A percentile compares a stretch with the other conserved stretches of the same genome.
Conservation (phyloP, 2,797 vertebrate genomes). For the Gila robusta region DNA sequence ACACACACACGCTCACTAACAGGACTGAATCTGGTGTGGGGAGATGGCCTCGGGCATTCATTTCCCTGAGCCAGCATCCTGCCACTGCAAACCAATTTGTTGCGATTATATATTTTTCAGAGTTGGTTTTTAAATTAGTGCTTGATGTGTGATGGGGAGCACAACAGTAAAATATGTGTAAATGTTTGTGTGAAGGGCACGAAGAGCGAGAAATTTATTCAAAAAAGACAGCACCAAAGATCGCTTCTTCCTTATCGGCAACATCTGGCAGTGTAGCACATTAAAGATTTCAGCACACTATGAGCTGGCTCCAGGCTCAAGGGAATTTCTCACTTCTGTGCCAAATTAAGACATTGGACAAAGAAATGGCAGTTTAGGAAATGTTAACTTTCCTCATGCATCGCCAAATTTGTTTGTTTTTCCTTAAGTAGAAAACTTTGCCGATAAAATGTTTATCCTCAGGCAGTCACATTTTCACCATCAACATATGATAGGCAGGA, state of each 20-base stretch:
- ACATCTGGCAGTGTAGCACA: conserved; percentile 72
- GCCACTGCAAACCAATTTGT: conserved; percentile 63
- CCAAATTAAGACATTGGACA: conserved; percentile 40
- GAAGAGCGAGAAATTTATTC: conserved; percentile 65
- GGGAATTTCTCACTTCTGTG: conserved; percentile 53
- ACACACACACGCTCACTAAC: conserved; percentile 25
- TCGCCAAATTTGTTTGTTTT: conserved; percentile 27
- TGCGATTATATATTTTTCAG: conserved; percentile 13
- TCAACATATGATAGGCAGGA: conserved; percentile 27
- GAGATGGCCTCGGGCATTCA: conserved; percentile 68
- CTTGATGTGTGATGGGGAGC: conserved; percentile 23
- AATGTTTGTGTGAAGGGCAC: conserved; percentile 64
- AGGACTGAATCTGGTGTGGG: conserved; percentile 63
- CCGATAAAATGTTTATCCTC: background rate
- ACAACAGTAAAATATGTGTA: conserved; percentile 15
- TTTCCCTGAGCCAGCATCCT: conserved; percentile 74
- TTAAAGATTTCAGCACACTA: conserved; percentile 59
- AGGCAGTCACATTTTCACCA: conserved; percentile 12
- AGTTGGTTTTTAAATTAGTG: conserved; percentile 38
- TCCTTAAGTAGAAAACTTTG: conserved; percentile 12
- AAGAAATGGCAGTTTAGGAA: conserved; percentile 35
- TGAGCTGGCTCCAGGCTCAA: conserved; percentile 61
- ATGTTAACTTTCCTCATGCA: conserved; percentile 11
- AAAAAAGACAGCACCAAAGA: conserved; percentile 69
- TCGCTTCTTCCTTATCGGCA: conserved; percentile 68